A percentile compares a stretch with the other conserved stretches of the same genome.
Evolutionary conservation across 2,888 invertebrate species (phyloP).

Genomic region (Dasypogon diadema): DNA sequence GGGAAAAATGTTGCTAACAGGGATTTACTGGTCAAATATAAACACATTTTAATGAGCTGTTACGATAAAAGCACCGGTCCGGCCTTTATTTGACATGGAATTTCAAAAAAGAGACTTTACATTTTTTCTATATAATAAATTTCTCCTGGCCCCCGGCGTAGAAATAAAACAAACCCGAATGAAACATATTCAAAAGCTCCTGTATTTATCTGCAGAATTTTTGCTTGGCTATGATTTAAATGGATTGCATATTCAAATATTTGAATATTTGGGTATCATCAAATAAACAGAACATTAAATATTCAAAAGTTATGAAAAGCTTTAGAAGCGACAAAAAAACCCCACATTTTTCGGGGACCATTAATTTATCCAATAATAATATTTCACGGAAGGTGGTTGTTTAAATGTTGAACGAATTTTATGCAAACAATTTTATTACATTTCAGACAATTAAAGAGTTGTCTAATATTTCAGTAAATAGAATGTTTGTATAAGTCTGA

Average conservation of each 20-base stretch:
- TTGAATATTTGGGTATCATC: neutral
- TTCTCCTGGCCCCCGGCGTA: neutral
- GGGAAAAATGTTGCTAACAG: neutral
- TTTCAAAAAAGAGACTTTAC: neutral
- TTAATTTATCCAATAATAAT: neutral
- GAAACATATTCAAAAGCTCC: neutral
- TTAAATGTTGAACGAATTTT: neutral
- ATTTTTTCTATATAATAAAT: constrained; percentile 30
- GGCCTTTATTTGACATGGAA: neutral
- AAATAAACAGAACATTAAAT: neutral
- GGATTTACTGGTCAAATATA: constrained; percentile 4
- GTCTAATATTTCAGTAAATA: too few species aligned
- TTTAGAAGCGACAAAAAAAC: neutral
- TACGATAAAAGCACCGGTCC: neutral
- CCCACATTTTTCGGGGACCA: neutral
- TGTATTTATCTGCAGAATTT: neutral
- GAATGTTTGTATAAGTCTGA: too few species aligned
- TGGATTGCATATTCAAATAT: constrained; percentile 1
- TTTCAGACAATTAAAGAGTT: too few species aligned
- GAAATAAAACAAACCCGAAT: neutral
- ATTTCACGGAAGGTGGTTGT: neutral
- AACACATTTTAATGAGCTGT: constrained; percentile 18
- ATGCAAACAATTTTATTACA: too few species aligned
- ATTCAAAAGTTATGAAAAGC: constrained; percentile 9
- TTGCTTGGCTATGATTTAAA: constrained; percentile 7